phyloP scores from a whole-genome alignment of 2,113 vertebrate genomes.

The Psittacara wagleri region DNA sequence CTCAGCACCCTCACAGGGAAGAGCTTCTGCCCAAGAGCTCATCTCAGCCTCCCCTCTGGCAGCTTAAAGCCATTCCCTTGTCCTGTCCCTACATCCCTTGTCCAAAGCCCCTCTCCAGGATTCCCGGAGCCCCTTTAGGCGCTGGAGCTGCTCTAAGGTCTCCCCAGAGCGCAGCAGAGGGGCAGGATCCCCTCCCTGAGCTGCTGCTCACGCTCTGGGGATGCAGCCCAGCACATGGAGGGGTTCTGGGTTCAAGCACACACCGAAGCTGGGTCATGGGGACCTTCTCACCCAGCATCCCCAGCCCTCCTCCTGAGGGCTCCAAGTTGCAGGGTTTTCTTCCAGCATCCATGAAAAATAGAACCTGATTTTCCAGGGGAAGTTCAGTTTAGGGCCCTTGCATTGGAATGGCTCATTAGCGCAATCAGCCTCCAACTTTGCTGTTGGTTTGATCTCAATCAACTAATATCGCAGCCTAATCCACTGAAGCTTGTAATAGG shows the following conservation, averaged over 20 bases:
- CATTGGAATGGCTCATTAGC: background rate
- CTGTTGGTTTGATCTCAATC: constrained; percentile 21
- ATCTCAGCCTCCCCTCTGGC: too few relatives aligned
- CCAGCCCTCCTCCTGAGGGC: background rate
- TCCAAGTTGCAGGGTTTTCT: background rate
- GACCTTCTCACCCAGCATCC: background rate
- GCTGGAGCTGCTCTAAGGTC: too few relatives aligned
- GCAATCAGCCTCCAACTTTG: background rate
- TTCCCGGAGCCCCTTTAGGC: too few relatives aligned
- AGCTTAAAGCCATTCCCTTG: too few relatives aligned
- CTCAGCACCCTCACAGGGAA: too few relatives aligned
- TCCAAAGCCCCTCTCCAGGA: too few relatives aligned
- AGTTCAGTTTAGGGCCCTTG: background rate
- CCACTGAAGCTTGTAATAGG: background rate
- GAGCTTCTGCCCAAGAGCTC: too few relatives aligned
- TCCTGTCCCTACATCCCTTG: too few relatives aligned
- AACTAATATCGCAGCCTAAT: background rate
- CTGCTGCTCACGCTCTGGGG: background rate
- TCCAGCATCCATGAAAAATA: background rate
- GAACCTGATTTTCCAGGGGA: background rate
- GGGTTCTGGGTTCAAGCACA: background rate
- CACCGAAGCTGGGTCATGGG: background rate
- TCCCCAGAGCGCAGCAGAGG: background rate
- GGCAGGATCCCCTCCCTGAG: background rate
- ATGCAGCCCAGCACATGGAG: background rate